These are phyloP conservation scores for Triplophysa rosa DNA, from an alignment of 2,113 vertebrate genomes.

Conservation along the genomic window DNA sequence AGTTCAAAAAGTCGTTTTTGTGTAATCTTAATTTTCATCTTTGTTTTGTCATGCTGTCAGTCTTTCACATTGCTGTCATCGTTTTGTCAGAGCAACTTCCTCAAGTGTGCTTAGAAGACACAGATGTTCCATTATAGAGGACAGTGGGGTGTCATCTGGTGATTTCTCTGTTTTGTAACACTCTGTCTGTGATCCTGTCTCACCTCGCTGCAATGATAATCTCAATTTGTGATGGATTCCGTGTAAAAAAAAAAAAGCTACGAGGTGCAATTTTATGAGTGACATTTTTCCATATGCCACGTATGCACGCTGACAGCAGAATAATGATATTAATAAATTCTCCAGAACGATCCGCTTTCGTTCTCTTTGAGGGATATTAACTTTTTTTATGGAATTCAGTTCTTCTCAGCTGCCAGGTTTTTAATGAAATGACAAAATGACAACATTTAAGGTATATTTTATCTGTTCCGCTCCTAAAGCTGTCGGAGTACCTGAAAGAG, in stretches of 20 bases:
- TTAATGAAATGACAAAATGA: constrained; percentile 62
- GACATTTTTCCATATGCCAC: constrained; percentile 43
- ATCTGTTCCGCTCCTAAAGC: constrained; percentile 39
- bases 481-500: constrained; percentile 40
- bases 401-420: constrained; percentile 56
- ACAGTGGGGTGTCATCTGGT: constrained; percentile 3
- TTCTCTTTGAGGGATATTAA: constrained; percentile 48
- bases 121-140: not conserved
- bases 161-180: constrained; percentile 25
- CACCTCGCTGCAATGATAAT: constrained; percentile 36
- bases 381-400: constrained; percentile 39
- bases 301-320: constrained; percentile 44
- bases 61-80: not conserved
- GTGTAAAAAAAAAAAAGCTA: constrained; percentile 2
- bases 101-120: constrained; percentile 18
- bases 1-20: no score
- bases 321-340: constrained; percentile 56
- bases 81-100: constrained; percentile 30
- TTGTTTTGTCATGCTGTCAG: no score
- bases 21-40: no score
- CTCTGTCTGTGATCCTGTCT: constrained; percentile 14
- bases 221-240: constrained; percentile 36
- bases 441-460: constrained; percentile 54
- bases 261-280: constrained; percentile 40
- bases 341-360: constrained; percentile 43